phyloP scores from a whole-genome alignment of 2,888 invertebrate genomes.

The Onchidella celtica region DNA sequence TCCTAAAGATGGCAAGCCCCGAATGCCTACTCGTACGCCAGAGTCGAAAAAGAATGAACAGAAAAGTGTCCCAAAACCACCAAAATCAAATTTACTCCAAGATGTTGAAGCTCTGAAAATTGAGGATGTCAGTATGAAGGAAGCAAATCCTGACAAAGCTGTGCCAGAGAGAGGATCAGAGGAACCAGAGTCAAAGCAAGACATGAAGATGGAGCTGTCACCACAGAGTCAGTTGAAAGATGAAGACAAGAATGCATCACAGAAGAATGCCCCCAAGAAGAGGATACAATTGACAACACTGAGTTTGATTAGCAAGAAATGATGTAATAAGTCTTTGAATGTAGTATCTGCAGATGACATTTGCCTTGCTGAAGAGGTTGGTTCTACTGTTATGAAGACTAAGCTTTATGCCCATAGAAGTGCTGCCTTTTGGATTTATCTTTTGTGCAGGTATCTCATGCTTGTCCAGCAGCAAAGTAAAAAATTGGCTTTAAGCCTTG shows the following conservation, averaged over 20 bases:
- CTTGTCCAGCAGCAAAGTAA: too few species aligned
- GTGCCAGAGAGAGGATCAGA: neutral
- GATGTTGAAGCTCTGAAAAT: neutral
- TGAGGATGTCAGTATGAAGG: neutral
- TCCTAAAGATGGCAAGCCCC: neutral
- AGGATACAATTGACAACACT: conserved; percentile 39
- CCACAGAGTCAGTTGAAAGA: too few species aligned
- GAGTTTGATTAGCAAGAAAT: conserved; percentile 26
- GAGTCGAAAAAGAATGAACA: neutral
- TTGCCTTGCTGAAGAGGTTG: too few species aligned
- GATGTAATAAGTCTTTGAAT: too few species aligned
- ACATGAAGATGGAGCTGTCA: too few species aligned
- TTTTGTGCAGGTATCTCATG: too few species aligned
- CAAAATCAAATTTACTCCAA: neutral
- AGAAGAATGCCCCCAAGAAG: conserved; percentile 26
- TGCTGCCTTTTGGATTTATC: too few species aligned
- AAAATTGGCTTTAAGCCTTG: too few species aligned
- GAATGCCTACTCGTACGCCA: neutral
- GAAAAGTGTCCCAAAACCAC: too few species aligned
- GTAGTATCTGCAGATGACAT: too few species aligned
- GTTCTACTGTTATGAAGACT: too few species aligned
- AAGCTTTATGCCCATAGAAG: too few species aligned
- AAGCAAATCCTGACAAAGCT: neutral
- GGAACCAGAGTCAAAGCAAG: neutral
- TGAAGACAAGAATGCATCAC: neutral